Evolutionary conservation across 2,888 invertebrate genomes (phyloP).

Genomic region (Catocala sponsa): DNA sequence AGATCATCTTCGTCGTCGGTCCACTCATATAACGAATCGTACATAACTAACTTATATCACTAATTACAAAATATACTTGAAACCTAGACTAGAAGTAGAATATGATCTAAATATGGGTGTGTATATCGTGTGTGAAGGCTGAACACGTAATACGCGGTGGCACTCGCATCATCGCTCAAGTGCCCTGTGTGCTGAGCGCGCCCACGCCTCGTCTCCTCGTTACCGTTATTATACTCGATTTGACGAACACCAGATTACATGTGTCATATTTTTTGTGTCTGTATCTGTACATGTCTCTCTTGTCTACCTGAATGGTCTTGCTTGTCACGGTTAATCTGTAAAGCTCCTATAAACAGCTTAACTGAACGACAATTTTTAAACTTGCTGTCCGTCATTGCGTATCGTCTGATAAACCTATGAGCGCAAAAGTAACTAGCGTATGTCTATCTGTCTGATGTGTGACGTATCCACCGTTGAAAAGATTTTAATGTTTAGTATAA

Average conservation of each 20-base stretch:
- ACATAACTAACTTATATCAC: slow-evolving; percentile 3
- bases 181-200: slow-evolving; percentile 31
- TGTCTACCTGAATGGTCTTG: neutral
- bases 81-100: too few species aligned
- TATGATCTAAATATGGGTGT: neutral
- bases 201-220: slow-evolving; percentile 20
- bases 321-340: too few species aligned
- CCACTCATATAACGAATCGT: slow-evolving; percentile 32
- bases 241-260: slow-evolving; percentile 32
- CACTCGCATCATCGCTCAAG: slow-evolving; percentile 56
- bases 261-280: slow-evolving; percentile 1
- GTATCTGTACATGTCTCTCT: neutral
- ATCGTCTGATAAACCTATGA: too few species aligned
- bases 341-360: too few species aligned
- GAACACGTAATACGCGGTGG: slow-evolving; percentile 47
- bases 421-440: too few species aligned
- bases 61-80: neutral
- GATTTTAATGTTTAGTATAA: too few species aligned
- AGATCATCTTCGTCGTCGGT: slow-evolving; percentile 42
- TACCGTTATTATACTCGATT: slow-evolving; percentile 22
- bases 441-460: too few species aligned
- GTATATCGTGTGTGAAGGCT: slow-evolving; percentile 51
- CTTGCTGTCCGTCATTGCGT: too few species aligned
- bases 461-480: too few species aligned
- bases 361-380: too few species aligned